A percentile compares a stretch with the other conserved stretches of the same genome.
These are phyloP conservation scores for Speoplatyrhinus poulsoni DNA, from an alignment of 2,113 vertebrate species.

Conservation along the genomic window DNA sequence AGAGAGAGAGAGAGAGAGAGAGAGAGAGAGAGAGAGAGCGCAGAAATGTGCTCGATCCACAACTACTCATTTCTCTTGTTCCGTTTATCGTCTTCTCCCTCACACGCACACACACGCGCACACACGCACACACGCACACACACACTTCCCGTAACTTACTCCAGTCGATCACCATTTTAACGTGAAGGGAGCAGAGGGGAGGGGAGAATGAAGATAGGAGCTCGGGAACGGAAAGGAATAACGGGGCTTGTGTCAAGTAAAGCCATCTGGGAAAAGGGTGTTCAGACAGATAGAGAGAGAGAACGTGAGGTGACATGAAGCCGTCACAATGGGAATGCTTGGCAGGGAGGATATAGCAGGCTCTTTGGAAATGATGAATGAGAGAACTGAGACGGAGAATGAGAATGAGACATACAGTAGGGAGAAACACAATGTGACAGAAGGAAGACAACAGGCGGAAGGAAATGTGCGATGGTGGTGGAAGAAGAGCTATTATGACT, in stretches of 20 bases:
- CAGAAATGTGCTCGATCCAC: conserved; percentile 32
- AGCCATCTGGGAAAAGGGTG: not conserved
- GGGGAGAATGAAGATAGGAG: not conserved
- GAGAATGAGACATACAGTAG: not conserved
- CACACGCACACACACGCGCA: too few relatives aligned
- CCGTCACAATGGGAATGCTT: not conserved
- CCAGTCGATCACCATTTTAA: too few relatives aligned
- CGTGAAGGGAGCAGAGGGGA: conserved; percentile 11
- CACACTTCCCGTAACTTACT: too few relatives aligned
- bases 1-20: not conserved
- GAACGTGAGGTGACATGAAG: not conserved
- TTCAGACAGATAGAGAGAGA: not conserved
- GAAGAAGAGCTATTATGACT: not conserved
- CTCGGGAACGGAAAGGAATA: not conserved
- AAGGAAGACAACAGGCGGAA: too few relatives aligned
- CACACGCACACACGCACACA: too few relatives aligned
- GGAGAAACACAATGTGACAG: not conserved
- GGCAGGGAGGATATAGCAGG: not conserved
- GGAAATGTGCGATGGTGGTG: not conserved
- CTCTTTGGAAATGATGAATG: not conserved
- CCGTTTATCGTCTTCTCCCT: not conserved
- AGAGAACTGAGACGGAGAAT: not conserved
- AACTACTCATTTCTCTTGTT: not conserved
- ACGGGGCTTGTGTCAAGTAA: not conserved
- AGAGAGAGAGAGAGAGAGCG: conserved; percentile 22